Base-by-base conservation (phyloP, 2,797 vertebrate genomes). In the Dryobates pubescens region DNA sequence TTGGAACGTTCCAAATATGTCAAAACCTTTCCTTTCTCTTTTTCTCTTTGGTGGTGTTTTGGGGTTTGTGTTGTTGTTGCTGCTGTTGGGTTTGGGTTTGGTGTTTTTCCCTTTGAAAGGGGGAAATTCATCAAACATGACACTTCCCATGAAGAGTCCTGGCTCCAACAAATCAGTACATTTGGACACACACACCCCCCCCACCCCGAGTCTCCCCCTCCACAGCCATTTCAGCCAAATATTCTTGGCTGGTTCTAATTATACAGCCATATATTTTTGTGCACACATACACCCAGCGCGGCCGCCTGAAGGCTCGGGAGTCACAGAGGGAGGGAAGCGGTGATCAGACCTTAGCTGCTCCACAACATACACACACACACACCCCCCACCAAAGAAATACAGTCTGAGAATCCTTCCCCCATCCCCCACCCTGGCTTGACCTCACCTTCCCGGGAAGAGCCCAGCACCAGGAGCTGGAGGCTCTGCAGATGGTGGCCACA, bases 171-270 rank as follows among this genome's bases (percentile, higher is more conserved):
- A 92, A 91, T 75, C 6, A 0, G 75, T 82, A 29, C 87, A 93
- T 91, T 93, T 85, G 91, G 76, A 95, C 79, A 89, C 36, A 36
- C 36, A n/a, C 36, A 36, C 36, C 38, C 12, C 36, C 76, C 68
- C 72, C 36, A 70, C 64, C 72, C 32, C 27, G 38, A 34, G 5
- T 68, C 24, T 53, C 32, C 41, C 19, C 53, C 36, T 67, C 53
- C 72, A 53, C 38, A 57, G 81, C 56, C 76, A 80, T 81, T 96
- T 85, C 95, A 89, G 90, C 93, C 93, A 96, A 89, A 94, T 90
- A 94, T 75, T 89, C 88, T 78, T 90, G 67, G 73, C 94, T 96
- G 92, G 82, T 90, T 96, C 93, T 94, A 94, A 94, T 96, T 95
- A 96, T 51, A 73, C 63, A 92, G 82, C 77, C 86, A 93, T 94